Evolutionary conservation across 2,888 invertebrate genomes (phyloP), one percentile per base, ranked within the genome.

Genomic region (Agrilus biguttatus): DNA sequence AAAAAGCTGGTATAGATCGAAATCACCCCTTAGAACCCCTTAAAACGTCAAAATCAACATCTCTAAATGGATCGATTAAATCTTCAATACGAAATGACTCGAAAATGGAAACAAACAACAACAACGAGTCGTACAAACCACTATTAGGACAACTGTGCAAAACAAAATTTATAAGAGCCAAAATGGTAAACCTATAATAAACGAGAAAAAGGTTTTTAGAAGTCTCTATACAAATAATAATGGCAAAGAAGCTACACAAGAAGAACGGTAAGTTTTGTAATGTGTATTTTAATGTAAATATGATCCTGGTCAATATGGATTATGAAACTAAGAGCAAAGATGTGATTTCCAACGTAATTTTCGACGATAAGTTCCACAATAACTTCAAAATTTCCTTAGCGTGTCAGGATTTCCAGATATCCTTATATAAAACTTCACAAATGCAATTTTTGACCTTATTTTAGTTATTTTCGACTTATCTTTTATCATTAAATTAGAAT

Each of bases 1-100:
- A 82, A 52, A 73, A 73, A 44, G 78, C 77, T 3, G 85, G 85
- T 33, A 80, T 85, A 49, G 87, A 88, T 65, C 80, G 82, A 54
- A 85, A 86, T 58, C 82, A 86, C 63, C 87, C 85, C 0, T 68
- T 88, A 1, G 82, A 85, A 56, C 88, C 88, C 0, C 72, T 88
- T 43, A 75, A 74, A 48, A 54, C 68, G 68, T 54, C 58, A 55
- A 51, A 48, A 23, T 51, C 46, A 14, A 47, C 43, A 33, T 43
- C 43, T 14, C 35, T 37, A 5, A 28, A 33, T 6, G 40, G 43
- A 36, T 33, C 28, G 43, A 4, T 28, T 28, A 28, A 28, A 28
- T 28, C 28, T 8, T 10, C 28, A 10, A 4, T 10, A 2, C 28
- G 28, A 8, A 63, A 62, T 35, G 41, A 41, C 14, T 39, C 37